Evolutionary conservation across 1,140 invertebrate species (phyloP), one percentile per base, ranked within the genome.

Genomic region (Cydia splendana): DNA sequence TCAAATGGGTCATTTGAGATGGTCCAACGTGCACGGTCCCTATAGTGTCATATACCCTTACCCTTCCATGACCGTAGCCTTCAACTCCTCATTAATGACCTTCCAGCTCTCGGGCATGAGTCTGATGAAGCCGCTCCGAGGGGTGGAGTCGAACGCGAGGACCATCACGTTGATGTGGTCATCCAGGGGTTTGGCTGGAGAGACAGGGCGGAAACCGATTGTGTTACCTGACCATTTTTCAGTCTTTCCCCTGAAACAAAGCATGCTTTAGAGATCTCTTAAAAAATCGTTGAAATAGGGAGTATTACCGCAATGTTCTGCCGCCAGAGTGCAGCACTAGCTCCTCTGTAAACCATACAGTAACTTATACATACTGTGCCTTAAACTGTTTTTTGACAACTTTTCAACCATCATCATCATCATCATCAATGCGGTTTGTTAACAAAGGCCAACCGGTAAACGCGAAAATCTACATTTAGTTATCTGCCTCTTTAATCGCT

Each of bases 91-190:
- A 0, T 94, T 96, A 38, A 99, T 91, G 86, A 96, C 97, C 28
- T 95, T 93, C 84, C 97, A 97, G 9, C 96, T 96, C 80, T 96
- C 96, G 2, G 98, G 98, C 67, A 99, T 92, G 84, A 97, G 97
- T 51, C 98, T 94, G 24, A 97, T 96, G 86, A 98, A 98, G 1
- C 96, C 96, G 89, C 98, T 97, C 57, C 96, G 94, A 0, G 98
- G 98, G 0, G 98, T 89, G 0, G 98, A 99, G 92, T 99, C 98
- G 88, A 98, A 97, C 0, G 97, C 98, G 77, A 98, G 96, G 94
- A 99, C 98, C 0, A 98, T 87, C 0, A 99, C 96, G 86, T 98
- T 98, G 20, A 86, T 34, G 0, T 83, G 77, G 13, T 89, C 78
- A 51, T 88, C 85, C 20, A 24, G 13, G 84, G 78, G 0, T 79